phyloP scores from a whole-genome alignment of 2,113 vertebrate species.

The Salvelinus fontinalis region DNA sequence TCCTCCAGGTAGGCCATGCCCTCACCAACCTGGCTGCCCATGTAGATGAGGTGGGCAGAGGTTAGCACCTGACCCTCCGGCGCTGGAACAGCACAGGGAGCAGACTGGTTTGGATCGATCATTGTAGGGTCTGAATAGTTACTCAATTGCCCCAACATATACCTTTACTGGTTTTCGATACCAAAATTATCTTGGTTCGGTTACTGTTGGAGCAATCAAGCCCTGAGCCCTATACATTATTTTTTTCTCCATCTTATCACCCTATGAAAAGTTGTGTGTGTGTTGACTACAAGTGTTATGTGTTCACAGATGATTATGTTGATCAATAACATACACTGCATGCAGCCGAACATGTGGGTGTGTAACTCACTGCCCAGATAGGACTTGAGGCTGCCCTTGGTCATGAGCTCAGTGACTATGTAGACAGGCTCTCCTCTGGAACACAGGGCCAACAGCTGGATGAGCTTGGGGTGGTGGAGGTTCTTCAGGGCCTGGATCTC shows the following conservation, averaged over 20 bases:
- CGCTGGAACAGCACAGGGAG: slow-evolving; percentile 45
- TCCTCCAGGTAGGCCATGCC: slow-evolving; percentile 94
- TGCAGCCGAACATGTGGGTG: neutral
- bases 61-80: slow-evolving; percentile 73
- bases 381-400: slow-evolving; percentile 87
- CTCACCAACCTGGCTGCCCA: slow-evolving; percentile 87
- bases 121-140: too few relatives aligned
- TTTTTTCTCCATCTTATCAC: too few relatives aligned
- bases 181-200: too few relatives aligned
- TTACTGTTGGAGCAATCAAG: too few relatives aligned
- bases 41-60: slow-evolving; percentile 83
- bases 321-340: too few relatives aligned
- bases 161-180: too few relatives aligned
- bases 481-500: slow-evolving; percentile 88
- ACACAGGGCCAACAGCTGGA: slow-evolving; percentile 87
- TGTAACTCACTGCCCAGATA: slow-evolving; percentile 84
- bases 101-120: too few relatives aligned
- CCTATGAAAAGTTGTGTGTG: too few relatives aligned
- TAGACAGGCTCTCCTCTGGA: slow-evolving; percentile 86
- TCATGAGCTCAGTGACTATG: slow-evolving; percentile 91
- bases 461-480: slow-evolving; percentile 86
- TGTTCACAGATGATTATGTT: too few relatives aligned
- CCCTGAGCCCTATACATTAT: too few relatives aligned
- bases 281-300: too few relatives aligned
- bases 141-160: too few relatives aligned